Conservation (phyloP, 2,888 invertebrate species). For the Spodoptera exigua region DNA sequence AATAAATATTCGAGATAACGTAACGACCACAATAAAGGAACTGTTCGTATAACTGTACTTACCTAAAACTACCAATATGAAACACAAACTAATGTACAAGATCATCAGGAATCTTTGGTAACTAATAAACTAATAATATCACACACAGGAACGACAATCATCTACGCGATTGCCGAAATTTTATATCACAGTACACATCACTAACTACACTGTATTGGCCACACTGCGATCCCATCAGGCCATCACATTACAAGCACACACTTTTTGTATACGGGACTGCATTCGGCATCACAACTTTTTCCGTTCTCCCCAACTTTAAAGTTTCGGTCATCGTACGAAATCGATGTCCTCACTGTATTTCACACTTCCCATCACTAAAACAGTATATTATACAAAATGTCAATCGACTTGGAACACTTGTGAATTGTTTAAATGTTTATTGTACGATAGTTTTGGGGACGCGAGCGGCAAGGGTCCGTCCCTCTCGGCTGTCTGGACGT, state of each 20-base stretch:
- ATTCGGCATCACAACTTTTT: conserved; percentile 85
- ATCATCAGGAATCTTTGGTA: conserved; percentile 89
- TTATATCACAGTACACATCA: conserved; percentile 88
- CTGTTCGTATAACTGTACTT: conserved; percentile 69
- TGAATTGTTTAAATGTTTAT: conserved; percentile 80
- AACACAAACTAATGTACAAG: conserved; percentile 89
- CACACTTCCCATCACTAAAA: conserved; percentile 79
- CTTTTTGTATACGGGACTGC: conserved; percentile 83
- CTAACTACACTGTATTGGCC: conserved; percentile 85
- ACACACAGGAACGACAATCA: conserved; percentile 85
- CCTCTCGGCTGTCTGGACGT: conserved; percentile 75
- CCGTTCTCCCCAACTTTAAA: conserved; percentile 81
- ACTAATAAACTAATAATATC: conserved; percentile 88
- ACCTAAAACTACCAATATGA: conserved; percentile 89
- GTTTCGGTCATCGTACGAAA: conserved; percentile 84
- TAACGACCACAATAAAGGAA: conserved; percentile 54
- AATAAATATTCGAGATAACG: conserved; percentile 75
- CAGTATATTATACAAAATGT: conserved; percentile 64
- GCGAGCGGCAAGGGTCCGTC: conserved; percentile 77
- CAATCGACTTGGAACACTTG: conserved; percentile 77
- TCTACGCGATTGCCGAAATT: conserved; percentile 85
- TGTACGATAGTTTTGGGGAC: conserved; percentile 80
- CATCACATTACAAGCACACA: conserved; percentile 86
- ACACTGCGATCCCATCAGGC: conserved; percentile 87
- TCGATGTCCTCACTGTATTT: conserved; percentile 58